Evolutionary conservation across 2,888 invertebrate species (phyloP).

Genomic region (Spicauda simplicius): DNA sequence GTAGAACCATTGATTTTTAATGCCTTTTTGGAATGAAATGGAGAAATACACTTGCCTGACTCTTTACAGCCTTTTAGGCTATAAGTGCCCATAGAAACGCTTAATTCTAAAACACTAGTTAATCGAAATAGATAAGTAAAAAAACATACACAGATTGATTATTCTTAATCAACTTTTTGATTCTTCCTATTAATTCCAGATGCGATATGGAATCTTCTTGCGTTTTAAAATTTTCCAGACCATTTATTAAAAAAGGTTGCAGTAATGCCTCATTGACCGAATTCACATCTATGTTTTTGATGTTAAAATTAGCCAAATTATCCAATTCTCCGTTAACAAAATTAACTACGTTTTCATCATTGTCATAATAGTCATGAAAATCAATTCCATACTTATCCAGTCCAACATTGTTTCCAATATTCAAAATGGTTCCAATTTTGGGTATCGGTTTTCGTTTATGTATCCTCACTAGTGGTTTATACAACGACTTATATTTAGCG

Average conservation of each 20-base stretch:
- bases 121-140: too few relatives aligned
- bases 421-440: conserved; percentile 18
- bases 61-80: too few relatives aligned
- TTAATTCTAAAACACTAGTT: too few relatives aligned
- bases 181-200: conserved; percentile 5
- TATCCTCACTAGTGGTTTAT: conserved; percentile 41
- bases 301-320: not conserved
- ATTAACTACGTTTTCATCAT: conserved; percentile 25
- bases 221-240: not conserved
- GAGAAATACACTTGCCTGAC: too few relatives aligned
- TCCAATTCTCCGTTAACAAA: not conserved
- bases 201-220: not conserved
- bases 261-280: not conserved
- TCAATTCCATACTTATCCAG: conserved; percentile 34
- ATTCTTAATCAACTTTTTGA: conserved; percentile 7
- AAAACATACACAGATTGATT: not conserved
- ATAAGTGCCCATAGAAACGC: too few relatives aligned
- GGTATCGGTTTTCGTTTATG: conserved; percentile 37
- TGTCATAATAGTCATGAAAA: conserved; percentile 20
- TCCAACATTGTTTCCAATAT: conserved; percentile 14
- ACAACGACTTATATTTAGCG: conserved; percentile 38
- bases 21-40: too few relatives aligned
- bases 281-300: not conserved
- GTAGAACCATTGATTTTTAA: too few relatives aligned
- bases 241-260: conserved; percentile 5